These are phyloP conservation scores for Etheostoma perlongum DNA, from an alignment of 2,797 vertebrate species.

Conservation along the genomic window DNA sequence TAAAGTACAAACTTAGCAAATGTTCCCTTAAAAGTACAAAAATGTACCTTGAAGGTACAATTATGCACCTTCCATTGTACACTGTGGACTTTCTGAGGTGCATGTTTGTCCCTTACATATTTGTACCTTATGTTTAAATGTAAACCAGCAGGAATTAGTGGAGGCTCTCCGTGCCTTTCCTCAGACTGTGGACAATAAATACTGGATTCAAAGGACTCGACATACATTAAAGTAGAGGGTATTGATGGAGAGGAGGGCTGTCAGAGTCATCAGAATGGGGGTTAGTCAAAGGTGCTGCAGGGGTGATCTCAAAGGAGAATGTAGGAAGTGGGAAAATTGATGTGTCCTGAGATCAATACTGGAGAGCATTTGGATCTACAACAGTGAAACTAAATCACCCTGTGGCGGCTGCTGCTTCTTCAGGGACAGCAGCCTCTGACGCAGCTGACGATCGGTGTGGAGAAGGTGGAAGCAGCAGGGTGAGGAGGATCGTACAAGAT, in stretches of 20 bases:
- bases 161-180: not conserved
- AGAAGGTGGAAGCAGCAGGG: slow-evolving; percentile 30
- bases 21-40: too few species aligned
- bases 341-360: slow-evolving; percentile 77
- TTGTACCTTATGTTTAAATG: too few species aligned
- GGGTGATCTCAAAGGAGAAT: slow-evolving; percentile 68
- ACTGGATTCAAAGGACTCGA: not conserved
- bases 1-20: too few species aligned
- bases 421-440: slow-evolving; percentile 29
- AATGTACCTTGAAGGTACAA: too few species aligned
- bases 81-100: too few species aligned
- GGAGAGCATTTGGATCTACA: slow-evolving; percentile 69
- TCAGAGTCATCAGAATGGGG: slow-evolving; percentile 43
- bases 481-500: slow-evolving; percentile 9
- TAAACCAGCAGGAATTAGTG: too few species aligned
- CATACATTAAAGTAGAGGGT: not conserved
- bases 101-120: too few species aligned
- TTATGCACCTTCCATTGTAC: too few species aligned
- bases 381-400: slow-evolving; percentile 75
- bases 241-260: slow-evolving; percentile 32
- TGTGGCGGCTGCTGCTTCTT: slow-evolving; percentile 44
- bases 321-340: slow-evolving; percentile 82
- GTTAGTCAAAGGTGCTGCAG: slow-evolving; percentile 41
- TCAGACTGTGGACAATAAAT: not conserved
- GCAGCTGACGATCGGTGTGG: slow-evolving; percentile 25